Conservation (phyloP, 2,888 invertebrate genomes). For the Patella ulyssiponensis region DNA sequence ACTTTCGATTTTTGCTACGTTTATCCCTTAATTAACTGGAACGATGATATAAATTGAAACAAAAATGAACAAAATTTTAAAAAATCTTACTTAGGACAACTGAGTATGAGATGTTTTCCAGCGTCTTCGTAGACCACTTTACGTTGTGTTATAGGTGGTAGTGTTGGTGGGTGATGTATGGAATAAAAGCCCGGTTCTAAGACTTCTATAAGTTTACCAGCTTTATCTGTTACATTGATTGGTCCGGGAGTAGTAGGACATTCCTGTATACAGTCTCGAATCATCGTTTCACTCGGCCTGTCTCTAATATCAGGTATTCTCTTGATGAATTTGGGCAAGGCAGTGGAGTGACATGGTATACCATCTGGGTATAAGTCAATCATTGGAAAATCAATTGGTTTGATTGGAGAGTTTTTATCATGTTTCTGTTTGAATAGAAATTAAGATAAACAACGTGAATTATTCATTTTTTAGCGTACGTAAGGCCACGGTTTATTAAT, state of each 20-base stretch:
- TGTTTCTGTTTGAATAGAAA: conserved; percentile 45
- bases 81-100: conserved; percentile 52
- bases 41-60: no score
- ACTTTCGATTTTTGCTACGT: no score
- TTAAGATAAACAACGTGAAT: not conserved
- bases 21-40: no score
- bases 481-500: no score
- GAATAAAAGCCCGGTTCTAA: conserved; percentile 72
- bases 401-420: conserved; percentile 39
- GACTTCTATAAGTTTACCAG: conserved; percentile 76
- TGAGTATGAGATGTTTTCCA: conserved; percentile 53
- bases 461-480: no score
- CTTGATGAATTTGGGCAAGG: conserved; percentile 72
- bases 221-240: conserved; percentile 74
- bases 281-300: conserved; percentile 76
- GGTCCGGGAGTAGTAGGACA: conserved; percentile 53
- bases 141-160: conserved; percentile 57
- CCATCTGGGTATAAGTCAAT: conserved; percentile 72
- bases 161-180: conserved; percentile 37
- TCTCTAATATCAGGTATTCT: conserved; percentile 69
- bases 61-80: no score
- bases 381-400: conserved; percentile 52
- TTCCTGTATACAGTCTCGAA: conserved; percentile 73
- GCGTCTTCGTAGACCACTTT: conserved; percentile 55
- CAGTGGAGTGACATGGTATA: conserved; percentile 77